Evolutionary conservation across 2,888 invertebrate species (phyloP).

Genomic region (Nemurella pictetii): DNA sequence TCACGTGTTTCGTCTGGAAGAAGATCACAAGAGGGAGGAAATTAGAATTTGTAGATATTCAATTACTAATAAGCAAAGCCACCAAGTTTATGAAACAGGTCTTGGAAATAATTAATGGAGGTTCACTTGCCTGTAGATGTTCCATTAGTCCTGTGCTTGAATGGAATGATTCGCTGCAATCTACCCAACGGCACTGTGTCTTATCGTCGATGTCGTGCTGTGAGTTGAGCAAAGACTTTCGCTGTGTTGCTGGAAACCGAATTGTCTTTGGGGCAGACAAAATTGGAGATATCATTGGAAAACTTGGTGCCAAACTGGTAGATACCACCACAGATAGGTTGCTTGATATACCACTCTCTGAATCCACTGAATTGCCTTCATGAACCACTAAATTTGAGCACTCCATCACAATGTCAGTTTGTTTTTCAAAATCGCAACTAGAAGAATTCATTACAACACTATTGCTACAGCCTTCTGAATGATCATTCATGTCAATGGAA

Average conservation of each 20-base stretch:
- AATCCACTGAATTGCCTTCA: not conserved
- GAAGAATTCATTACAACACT: not conserved
- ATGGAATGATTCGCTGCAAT: slow-evolving; percentile 77
- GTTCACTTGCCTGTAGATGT: slow-evolving; percentile 74
- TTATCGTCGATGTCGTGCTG: slow-evolving; percentile 31
- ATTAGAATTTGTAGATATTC: not conserved
- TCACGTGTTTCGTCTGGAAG: slow-evolving; percentile 77
- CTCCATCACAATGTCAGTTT: not conserved
- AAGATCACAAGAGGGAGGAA: not conserved
- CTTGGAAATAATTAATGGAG: not conserved
- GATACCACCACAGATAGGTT: not conserved
- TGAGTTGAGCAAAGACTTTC: not conserved
- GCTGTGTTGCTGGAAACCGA: slow-evolving; percentile 69
- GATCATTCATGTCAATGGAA: not conserved
- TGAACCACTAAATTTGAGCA: not conserved
- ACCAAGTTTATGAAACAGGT: not conserved
- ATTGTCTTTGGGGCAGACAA: slow-evolving; percentile 80
- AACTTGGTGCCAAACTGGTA: not conserved
- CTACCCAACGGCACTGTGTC: slow-evolving; percentile 73
- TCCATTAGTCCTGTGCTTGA: slow-evolving; percentile 80
- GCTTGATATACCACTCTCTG: slow-evolving; percentile 2
- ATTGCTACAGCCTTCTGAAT: not conserved
- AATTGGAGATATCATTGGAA: slow-evolving; percentile 62
- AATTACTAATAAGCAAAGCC: not conserved
- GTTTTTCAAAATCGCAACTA: not conserved